These are phyloP conservation scores for Dimorphilus gyrociliatus DNA, from an alignment of 2,888 invertebrate genomes.

Conservation along the genomic window DNA sequence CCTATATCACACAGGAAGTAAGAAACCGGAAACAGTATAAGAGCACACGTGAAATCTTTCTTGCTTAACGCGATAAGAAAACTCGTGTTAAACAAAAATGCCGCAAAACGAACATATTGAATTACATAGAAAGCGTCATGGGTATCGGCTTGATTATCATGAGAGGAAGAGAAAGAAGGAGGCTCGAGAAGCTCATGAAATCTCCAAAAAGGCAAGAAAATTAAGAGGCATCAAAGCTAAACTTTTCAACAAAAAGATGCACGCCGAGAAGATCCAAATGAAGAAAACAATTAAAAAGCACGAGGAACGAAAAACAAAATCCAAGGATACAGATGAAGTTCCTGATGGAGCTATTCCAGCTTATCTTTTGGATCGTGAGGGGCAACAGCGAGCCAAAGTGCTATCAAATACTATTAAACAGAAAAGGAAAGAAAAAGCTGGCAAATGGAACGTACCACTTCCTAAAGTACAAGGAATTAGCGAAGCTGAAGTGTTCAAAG, in stretches of 20 bases:
- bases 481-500: slow-evolving; percentile 89
- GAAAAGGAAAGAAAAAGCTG: slow-evolving; percentile 96
- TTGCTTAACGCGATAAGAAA: no score
- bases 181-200: slow-evolving; percentile 78
- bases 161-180: slow-evolving; percentile 85
- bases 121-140: slow-evolving; percentile 84
- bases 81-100: no score
- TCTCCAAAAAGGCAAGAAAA: slow-evolving; percentile 73
- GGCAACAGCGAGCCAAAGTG: slow-evolving; percentile 80
- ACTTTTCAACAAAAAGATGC: slow-evolving; percentile 83
- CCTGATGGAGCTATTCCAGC: slow-evolving; percentile 83
- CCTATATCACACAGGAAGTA: no score
- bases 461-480: slow-evolving; percentile 93
- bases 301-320: slow-evolving; percentile 77
- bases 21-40: no score
- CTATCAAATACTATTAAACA: slow-evolving; percentile 98
- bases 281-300: slow-evolving; percentile 95
- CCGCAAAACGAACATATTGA: slow-evolving; percentile 98
- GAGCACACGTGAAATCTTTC: no score
- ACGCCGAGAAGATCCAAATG: slow-evolving; percentile 96
- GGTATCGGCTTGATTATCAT: slow-evolving; percentile 89
- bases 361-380: slow-evolving; percentile 90
- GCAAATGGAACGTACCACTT: slow-evolving; percentile 98
- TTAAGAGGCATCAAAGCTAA: slow-evolving; percentile 92
- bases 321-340: slow-evolving; percentile 51